phyloP scores from a whole-genome alignment of 2,797 vertebrate genomes.

The Morelia viridis region DNA sequence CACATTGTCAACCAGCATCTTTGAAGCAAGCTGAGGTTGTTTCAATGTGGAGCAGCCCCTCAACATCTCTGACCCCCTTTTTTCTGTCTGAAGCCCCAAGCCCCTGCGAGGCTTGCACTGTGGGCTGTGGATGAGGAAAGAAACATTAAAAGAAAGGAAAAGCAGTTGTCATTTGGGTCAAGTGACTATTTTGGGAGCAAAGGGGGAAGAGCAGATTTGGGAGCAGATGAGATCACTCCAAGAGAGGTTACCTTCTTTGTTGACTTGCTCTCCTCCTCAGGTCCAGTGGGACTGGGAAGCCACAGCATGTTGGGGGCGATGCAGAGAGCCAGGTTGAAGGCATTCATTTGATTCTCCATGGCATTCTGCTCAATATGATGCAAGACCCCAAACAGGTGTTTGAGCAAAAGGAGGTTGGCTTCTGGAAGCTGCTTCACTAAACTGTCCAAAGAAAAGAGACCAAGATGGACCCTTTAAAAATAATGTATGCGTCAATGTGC shows the following conservation, averaged over 20 bases:
- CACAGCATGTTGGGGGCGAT: slow-evolving; percentile 82
- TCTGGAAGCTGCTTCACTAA: slow-evolving; percentile 75
- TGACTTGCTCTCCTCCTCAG: slow-evolving; percentile 76
- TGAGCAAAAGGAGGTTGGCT: slow-evolving; percentile 74
- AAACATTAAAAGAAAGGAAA: neutral
- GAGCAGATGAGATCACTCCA: neutral
- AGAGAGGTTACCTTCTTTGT: slow-evolving; percentile 71
- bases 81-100: neutral
- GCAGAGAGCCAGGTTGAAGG: slow-evolving; percentile 79
- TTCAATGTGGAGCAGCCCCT: neutral
- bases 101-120: neutral
- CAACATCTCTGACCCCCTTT: neutral
- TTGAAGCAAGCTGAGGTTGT: neutral
- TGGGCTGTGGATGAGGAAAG: neutral
- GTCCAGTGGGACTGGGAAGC: slow-evolving; percentile 69
- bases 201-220: neutral
- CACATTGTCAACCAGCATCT: neutral
- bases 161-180: neutral
- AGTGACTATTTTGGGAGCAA: neutral
- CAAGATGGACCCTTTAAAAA: neutral
- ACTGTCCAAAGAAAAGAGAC: slow-evolving; percentile 47
- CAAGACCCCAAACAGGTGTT: slow-evolving; percentile 77
- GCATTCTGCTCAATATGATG: slow-evolving; percentile 76
- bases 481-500: neutral
- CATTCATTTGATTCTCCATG: slow-evolving; percentile 78